Percentiles rank a stretch among this genome's conserved stretches.
These are phyloP conservation scores for Pelagia noctiluca DNA, from an alignment of 30 jellyfish, hydroid and myxozoan genomes.

Conservation along the genomic window DNA sequence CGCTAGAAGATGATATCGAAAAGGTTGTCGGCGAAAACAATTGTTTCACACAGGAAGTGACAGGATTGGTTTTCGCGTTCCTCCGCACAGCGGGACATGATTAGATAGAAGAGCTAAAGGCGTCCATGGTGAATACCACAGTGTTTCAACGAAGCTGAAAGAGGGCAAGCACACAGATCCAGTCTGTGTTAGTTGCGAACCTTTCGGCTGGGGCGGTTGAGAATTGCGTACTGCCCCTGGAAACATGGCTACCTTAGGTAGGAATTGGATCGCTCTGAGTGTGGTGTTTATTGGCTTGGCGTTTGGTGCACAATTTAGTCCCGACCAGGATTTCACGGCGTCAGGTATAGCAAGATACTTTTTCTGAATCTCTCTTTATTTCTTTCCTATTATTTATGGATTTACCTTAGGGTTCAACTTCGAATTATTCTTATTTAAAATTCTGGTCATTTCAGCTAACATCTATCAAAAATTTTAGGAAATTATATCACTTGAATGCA, in stretches of 20 bases:
- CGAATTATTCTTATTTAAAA: too few relatives aligned
- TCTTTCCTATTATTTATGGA: not conserved
- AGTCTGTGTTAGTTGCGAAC: constrained; percentile 76
- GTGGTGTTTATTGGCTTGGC: constrained; percentile 29
- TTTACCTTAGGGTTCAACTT: too few relatives aligned
- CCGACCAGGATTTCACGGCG: constrained; percentile 25
- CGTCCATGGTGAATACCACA: constrained; percentile 60
- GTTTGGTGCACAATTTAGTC: constrained; percentile 64
- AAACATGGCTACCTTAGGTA: constrained; percentile 51
- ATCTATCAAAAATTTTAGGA: too few relatives aligned
- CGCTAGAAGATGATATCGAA: not conserved
- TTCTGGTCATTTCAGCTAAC: too few relatives aligned
- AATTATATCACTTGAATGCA: too few relatives aligned
- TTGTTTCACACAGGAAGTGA: constrained; percentile 54
- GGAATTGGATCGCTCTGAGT: constrained; percentile 47
- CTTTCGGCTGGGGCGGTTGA: constrained; percentile 77
- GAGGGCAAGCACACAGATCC: constrained; percentile 68
- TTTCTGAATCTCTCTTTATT: too few relatives aligned
- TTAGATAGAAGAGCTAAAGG: constrained; percentile 74
- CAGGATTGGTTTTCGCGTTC: constrained; percentile 44
- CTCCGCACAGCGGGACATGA: constrained; percentile 73
- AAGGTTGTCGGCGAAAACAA: not conserved
- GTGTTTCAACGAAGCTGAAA: constrained; percentile 43
- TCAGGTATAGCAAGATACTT: not conserved
- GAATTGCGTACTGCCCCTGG: constrained; percentile 77